Conservation (phyloP, 1,140 invertebrate genomes). For the Physella acuta region DNA sequence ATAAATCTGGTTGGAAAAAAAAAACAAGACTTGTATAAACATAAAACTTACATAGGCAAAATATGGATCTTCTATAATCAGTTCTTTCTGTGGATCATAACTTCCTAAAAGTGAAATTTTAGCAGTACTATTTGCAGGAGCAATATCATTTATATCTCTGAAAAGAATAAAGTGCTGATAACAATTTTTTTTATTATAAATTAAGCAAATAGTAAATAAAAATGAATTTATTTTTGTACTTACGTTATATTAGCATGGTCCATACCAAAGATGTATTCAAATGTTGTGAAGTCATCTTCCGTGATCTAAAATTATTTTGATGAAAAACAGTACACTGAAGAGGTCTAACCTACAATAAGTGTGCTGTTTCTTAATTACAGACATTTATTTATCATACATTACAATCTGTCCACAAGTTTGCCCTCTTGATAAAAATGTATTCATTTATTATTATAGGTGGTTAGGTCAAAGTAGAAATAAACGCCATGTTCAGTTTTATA, state of each 20-base stretch:
- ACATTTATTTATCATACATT: no score
- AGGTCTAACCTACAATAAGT: no score
- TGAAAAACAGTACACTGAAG: no score
- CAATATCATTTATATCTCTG: constrained; percentile 27
- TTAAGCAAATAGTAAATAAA: not conserved
- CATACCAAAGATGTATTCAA: constrained; percentile 89
- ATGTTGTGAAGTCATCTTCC: constrained; percentile 73
- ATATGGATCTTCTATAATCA: constrained; percentile 75
- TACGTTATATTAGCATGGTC: constrained; percentile 71
- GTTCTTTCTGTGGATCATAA: constrained; percentile 77
- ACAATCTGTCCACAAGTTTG: no score
- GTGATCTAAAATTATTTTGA: constrained; percentile 71
- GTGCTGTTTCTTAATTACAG: no score
- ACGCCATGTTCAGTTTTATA: no score
- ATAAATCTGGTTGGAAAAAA: not conserved
- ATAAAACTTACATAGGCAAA: constrained; percentile 39
- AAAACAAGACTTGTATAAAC: not conserved
- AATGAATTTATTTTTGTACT: not conserved
- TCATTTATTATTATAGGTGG: no score
- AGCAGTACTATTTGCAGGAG: constrained; percentile 64
- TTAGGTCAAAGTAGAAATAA: no score
- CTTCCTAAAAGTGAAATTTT: constrained; percentile 77
- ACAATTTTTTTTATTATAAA: not conserved
- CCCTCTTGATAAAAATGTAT: no score
- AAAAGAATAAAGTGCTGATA: not conserved